These are phyloP conservation scores for Triplophysa siluroides DNA, from an alignment of 2,113 vertebrate species.

Conservation along the genomic window DNA sequence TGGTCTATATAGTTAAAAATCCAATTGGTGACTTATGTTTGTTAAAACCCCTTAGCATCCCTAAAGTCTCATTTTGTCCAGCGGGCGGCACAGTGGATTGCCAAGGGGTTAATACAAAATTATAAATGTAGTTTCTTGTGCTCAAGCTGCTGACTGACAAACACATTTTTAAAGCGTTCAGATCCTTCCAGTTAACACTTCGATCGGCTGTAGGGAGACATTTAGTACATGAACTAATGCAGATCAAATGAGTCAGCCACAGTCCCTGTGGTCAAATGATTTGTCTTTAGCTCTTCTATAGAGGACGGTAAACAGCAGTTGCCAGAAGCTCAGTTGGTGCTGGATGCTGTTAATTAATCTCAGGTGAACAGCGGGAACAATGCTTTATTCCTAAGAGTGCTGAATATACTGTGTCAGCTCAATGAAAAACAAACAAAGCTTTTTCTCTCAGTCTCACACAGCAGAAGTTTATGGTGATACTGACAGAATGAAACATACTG, in stretches of 20 bases:
- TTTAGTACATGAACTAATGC: background rate
- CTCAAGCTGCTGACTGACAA: too few species aligned
- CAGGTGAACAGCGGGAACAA: background rate
- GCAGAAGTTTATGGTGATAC: conserved; percentile 19
- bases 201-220: background rate
- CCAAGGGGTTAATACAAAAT: too few species aligned
- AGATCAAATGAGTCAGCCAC: background rate
- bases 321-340: conserved; percentile 29
- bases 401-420: background rate
- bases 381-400: conserved; percentile 29
- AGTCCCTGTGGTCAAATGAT: conserved; percentile 1
- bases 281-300: conserved; percentile 30
- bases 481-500: background rate
- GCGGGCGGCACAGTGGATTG: too few species aligned
- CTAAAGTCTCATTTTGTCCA: too few species aligned
- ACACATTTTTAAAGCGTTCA: background rate
- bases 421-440: background rate
- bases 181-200: background rate
- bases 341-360: conserved; percentile 48
- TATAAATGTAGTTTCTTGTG: background rate
- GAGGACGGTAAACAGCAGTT: conserved; percentile 19
- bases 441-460: conserved; percentile 3
- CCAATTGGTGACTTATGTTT: too few species aligned
- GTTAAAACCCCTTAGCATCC: too few species aligned
- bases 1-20: too few species aligned